Evolutionary conservation across 2,888 invertebrate genomes (phyloP), one percentile per base, ranked within the genome.

Genomic region (Polyommatus icarus): DNA sequence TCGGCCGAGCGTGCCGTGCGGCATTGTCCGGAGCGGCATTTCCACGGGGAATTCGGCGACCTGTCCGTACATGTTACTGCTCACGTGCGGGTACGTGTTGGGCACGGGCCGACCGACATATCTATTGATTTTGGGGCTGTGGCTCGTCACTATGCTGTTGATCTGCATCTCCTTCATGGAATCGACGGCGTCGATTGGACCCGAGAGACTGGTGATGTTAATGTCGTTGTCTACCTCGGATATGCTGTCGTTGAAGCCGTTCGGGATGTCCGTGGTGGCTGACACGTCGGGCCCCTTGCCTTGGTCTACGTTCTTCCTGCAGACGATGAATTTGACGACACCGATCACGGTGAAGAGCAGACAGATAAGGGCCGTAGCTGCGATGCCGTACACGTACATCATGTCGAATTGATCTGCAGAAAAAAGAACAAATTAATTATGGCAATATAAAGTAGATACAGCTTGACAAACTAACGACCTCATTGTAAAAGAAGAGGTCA

Each of bases 211-310:
- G 76, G 96, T 96, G 81, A 97, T 95, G 87, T 96, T 97, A 79
- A 97, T 97, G 84, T 97, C 97, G 73, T 96, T 97, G 89, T 97
- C 97, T 71, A 97, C 94, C 91, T 98, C 98, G 83, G 97, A 97
- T 90, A 98, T 97, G 89, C 97, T 97, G 91, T 98, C 98, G 83
- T 96, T 96, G 91, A 98, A 97, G 79, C 97, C 97, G 87, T 97
- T 97, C 18, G 97, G 97, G 79, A 97, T 94, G 82, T 97, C 95
- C 72, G 97, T 96, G 80, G 97, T 96, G 80, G 96, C 96, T 76
- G 96, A 95, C 79, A 96, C 95, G 76, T 96, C 96, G 32, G 95
- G 95, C 79, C 96, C 96, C 90, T 97, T 96, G 32, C 96, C 96
- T 79, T 95, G 95, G 81, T 95, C 95, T 46, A 95, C 91, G 76